Conservation (phyloP, 1,140 invertebrate species). For the Melanaphis sacchari region DNA sequence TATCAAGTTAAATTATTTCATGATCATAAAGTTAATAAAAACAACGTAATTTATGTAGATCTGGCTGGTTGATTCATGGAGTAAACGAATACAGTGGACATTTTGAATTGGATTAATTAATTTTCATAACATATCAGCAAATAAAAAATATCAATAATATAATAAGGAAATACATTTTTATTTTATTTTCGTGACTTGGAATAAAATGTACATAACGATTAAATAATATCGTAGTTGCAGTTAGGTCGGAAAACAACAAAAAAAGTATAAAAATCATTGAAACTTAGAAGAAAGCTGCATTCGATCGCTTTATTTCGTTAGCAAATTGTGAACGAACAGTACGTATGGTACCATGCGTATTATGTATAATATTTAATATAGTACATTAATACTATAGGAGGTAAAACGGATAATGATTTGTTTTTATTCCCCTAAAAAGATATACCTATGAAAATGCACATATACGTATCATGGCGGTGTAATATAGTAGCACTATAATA, state of each 20-base stretch:
- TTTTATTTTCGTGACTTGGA: neutral
- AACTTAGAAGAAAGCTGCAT: neutral
- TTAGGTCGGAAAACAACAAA: neutral
- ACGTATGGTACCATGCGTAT: neutral
- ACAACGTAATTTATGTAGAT: neutral
- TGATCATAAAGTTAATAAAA: neutral
- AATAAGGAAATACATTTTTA: neutral
- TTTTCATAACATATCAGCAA: neutral
- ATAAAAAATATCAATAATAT: neutral
- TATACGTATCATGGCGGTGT: neutral
- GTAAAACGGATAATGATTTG: neutral
- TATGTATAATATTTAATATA: neutral
- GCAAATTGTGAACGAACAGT: neutral
- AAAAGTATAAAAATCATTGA: neutral
- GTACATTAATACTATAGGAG: neutral
- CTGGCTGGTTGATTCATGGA: neutral
- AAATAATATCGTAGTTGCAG: neutral
- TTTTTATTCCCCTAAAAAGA: neutral
- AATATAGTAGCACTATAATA: neutral
- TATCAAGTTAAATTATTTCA: neutral
- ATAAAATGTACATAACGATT: neutral
- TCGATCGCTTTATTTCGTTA: neutral
- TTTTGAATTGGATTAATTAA: neutral
- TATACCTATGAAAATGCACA: neutral
- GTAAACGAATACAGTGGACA: neutral